Evolutionary conservation across 2,888 invertebrate genomes (phyloP).

Genomic region (Coelogynopora nodosa): DNA sequence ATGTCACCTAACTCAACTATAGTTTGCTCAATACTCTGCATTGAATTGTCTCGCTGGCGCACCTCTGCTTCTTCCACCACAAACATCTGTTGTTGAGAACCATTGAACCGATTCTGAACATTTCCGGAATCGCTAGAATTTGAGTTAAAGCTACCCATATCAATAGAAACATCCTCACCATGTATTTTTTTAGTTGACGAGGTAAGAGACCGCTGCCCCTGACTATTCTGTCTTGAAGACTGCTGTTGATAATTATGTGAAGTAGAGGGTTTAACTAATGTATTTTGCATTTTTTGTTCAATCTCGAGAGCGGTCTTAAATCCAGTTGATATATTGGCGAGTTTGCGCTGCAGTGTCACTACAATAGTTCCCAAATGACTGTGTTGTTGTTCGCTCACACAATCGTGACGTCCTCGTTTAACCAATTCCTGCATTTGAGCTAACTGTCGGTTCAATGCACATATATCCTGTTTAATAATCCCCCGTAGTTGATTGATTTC

Average conservation of each 20-base stretch:
- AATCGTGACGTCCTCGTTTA: neutral
- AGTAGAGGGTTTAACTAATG: too few relatives aligned
- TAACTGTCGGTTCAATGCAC: conserved; percentile 90
- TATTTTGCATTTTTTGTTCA: neutral
- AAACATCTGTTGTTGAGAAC: neutral
- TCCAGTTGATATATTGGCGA: conserved; percentile 93
- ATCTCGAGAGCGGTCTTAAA: conserved; percentile 96
- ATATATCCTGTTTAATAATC: conserved; percentile 91
- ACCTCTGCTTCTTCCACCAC: conserved; percentile 23
- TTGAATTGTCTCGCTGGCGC: conserved; percentile 87
- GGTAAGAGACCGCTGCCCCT: neutral
- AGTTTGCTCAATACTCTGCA: conserved; percentile 98
- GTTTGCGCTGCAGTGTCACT: conserved; percentile 70
- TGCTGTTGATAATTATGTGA: neutral
- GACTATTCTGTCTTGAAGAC: neutral
- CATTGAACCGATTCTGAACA: neutral
- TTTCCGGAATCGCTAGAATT: neutral
- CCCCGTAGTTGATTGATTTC: conserved; percentile 96
- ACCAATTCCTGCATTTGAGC: conserved; percentile 68
- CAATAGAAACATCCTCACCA: neutral
- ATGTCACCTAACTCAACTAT: conserved; percentile 98
- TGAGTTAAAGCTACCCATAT: neutral
- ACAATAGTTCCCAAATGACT: conserved; percentile 59
- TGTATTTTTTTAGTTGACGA: too few relatives aligned
- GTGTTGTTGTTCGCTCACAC: neutral